Base-by-base conservation (phyloP, 2,113 vertebrate genomes). In the Lepus europaeus region DNA sequence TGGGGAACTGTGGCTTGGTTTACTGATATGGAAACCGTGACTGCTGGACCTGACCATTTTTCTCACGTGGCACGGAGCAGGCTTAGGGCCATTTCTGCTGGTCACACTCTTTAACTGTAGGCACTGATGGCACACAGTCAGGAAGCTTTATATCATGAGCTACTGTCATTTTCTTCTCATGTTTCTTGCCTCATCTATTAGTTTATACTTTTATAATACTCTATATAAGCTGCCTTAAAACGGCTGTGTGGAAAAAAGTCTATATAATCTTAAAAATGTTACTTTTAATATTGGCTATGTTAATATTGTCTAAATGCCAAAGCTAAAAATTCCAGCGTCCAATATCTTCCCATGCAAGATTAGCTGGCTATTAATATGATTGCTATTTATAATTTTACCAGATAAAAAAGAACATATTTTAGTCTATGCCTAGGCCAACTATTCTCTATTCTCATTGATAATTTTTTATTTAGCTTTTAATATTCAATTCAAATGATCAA, bases 191-290 rank as follows among this genome's bases (percentile, higher is more conserved):
- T 87, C 20, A 22, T 61, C 2, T 84, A 23, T 59, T 91, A 1
- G 53, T 56, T 51, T 14, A 51, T 95, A 74, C 25, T 89, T 85
- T 86, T 69, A 36, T 84, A 77, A 3, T 80, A 13, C 25, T 78
- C 91, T 69, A 53, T 76, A 90, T 45, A 82, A 90, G n/a, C 1
- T 87, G 25, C n/a, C 63, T 90, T 84, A 83, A 88, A 79, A 77
- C n/a, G 45, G n/a, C 61, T 84, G 74, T 81, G 14, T 53, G 49
- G 82, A 87, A 70, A 14, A 16, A 39, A 70, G 1, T 7, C 45
- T 33, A 23, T 10, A 81, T 53, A 94, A 49, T 5, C 31, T 80
- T 89, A 59, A 86, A 79, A 66, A 69, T 45, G 10, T 68, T 86
- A 45, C 59, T 90, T 77, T 96, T 77, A 69, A 89, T 87, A 72